Evolutionary conservation across 2,888 invertebrate species (phyloP).

Genomic region (Chaitophorus viminalis): DNA sequence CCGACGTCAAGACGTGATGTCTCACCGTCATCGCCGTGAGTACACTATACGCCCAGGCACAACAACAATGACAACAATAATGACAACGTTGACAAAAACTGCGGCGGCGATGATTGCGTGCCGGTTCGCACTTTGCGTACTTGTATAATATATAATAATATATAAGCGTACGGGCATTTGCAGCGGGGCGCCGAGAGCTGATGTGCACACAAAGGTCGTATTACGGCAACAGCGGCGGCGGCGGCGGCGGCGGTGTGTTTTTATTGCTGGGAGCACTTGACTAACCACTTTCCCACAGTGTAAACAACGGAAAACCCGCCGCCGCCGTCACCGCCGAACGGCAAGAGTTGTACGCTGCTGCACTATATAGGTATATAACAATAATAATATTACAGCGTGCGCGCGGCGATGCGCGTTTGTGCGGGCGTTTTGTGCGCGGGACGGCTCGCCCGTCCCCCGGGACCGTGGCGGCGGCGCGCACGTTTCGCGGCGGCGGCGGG

Average conservation of each 20-base stretch:
- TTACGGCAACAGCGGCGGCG: not conserved
- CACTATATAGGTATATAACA: no score
- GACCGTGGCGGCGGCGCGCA: not conserved
- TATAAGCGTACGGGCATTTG: not conserved
- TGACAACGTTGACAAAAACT: not conserved
- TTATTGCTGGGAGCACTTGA: conserved; percentile 63
- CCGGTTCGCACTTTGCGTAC: no score
- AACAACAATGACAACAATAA: not conserved
- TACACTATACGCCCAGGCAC: no score
- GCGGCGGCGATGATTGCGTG: not conserved
- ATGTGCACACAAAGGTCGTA: conserved; percentile 9
- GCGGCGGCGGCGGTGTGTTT: conserved; percentile 43
- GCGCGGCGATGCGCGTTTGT: no score
- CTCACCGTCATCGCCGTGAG: not conserved
- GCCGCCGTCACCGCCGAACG: not conserved
- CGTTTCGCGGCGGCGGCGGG: not conserved
- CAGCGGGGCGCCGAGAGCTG: not conserved
- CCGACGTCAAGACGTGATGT: conserved; percentile 6
- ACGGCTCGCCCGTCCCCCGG: conserved; percentile 18
- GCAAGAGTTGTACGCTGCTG: not conserved
- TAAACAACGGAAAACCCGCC: conserved; percentile 32
- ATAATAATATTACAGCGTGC: no score
- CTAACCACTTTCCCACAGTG: conserved; percentile 63
- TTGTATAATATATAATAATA: no score
- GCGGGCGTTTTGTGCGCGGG: not conserved